phyloP scores from a whole-genome alignment of 2,113 vertebrate species.

The Takifugu bimaculatus region DNA sequence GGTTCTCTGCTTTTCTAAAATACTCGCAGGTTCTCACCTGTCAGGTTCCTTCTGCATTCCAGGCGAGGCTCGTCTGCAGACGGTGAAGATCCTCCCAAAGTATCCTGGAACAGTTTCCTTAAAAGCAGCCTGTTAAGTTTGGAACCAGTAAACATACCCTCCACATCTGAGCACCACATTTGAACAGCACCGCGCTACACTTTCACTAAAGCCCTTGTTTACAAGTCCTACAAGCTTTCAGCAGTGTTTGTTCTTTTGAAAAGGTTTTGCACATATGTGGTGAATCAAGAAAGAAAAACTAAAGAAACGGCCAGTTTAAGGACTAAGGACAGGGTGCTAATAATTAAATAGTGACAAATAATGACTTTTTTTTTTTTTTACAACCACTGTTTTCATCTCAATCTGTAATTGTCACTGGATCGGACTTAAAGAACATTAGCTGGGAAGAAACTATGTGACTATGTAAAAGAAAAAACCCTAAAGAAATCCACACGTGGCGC shows the following conservation, averaged over 20 bases:
- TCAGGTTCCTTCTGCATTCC: constrained; percentile 5
- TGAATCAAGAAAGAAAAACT: no score
- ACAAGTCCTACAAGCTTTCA: no score
- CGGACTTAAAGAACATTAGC: constrained; percentile 1
- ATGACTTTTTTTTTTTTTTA: no score
- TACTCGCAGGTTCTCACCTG: constrained; percentile 2
- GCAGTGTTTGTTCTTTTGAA: no score
- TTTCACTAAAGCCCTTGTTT: background rate
- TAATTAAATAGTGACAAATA: background rate
- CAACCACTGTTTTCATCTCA: no score
- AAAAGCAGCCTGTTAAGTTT: constrained; percentile 22
- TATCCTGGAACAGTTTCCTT: constrained; percentile 10
- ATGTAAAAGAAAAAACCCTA: constrained; percentile 2
- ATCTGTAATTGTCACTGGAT: background rate
- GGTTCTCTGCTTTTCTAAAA: constrained; percentile 5
- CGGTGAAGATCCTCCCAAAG: constrained; percentile 26
- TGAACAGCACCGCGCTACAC: constrained; percentile 21
- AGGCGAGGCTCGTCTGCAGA: constrained; percentile 3
- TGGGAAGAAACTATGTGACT: background rate
- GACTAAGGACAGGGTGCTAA: background rate
- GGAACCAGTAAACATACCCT: constrained; percentile 12
- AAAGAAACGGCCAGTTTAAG: no score
- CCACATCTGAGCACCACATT: constrained; percentile 2
- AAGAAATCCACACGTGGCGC: constrained; percentile 18
- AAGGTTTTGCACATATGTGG: no score